Base-by-base conservation (phyloP, 2,797 vertebrate species). In the Melanotaenia trifasciata region DNA sequence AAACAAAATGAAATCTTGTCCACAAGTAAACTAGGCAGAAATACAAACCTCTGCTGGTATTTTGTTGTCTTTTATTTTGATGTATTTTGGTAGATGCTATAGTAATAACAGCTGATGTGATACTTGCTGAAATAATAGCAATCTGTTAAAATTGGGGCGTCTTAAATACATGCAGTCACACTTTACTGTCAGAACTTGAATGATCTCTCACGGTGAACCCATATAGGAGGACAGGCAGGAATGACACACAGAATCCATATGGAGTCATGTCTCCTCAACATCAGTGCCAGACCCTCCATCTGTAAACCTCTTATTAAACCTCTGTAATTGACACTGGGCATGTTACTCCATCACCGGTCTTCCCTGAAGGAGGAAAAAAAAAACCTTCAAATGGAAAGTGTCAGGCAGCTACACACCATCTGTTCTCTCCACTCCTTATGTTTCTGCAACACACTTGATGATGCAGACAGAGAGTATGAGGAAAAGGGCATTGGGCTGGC, bases 261-360 rank as follows among this genome's bases (percentile, higher is more conserved):
- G 66, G 65, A 86, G 76, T 86, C 85, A 87, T 57, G 80, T 85
- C 87, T 90, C 67, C 74, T 81, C 60, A 64, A 85, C 38, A 76
- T 87, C 83, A 79, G 53, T 38, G 58, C 80, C 85, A 87, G 80
- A 82, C 60, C 74, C n/a, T 87, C 78, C 82, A 79, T 84, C 85
- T 89, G 80, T 67, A 85, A 71, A 72, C 67, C 33, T 84, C 71
- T 77, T 13, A 76, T 65, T 36, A 83, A 75, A 82, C 43, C 58
- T 64, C 32, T 66, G 63, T 75, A 62, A 16, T 1, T 65, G 73
- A 84, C 78, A 80, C 8, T 7, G 35, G 67, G 57, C 68, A 73
- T 64, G 66, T 80, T 79, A 40, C 75, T 73, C 89, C 87, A 73
- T 86, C 69, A 69, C 64, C 81, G 80, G 53, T 58, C 71, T 68